Percentiles rank a stretch among this genome's conserved stretches.
These are phyloP conservation scores for Dichetophora obliterata DNA, from an alignment of 2,888 invertebrate species.

Conservation along the genomic window DNA sequence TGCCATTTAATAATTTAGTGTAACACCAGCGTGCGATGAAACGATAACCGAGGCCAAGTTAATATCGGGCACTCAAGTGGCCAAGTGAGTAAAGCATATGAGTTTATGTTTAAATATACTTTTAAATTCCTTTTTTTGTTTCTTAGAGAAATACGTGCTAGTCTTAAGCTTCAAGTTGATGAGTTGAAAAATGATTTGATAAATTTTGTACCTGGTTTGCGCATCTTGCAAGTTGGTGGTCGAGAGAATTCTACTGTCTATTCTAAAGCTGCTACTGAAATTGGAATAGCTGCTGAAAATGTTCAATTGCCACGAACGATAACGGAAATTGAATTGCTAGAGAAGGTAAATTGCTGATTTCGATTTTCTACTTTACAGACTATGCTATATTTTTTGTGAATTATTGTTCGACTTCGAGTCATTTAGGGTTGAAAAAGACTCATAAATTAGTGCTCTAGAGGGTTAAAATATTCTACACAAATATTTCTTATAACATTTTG, in stretches of 20 bases:
- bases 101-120: slow-evolving; percentile 50
- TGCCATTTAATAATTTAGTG: slow-evolving; percentile 43
- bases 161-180: slow-evolving; percentile 77
- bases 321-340: slow-evolving; percentile 78
- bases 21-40: slow-evolving; percentile 30
- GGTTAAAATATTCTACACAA: too few species aligned
- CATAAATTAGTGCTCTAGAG: too few species aligned
- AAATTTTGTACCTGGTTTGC: slow-evolving; percentile 81
- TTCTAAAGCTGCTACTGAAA: slow-evolving; percentile 89
- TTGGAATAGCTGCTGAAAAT: slow-evolving; percentile 88
- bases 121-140: slow-evolving; percentile 71
- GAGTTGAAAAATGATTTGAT: slow-evolving; percentile 73
- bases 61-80: slow-evolving; percentile 78
- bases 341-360: slow-evolving; percentile 60
- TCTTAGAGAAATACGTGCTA: slow-evolving; percentile 79
- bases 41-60: slow-evolving; percentile 68
- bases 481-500: too few species aligned
- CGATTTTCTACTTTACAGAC: too few species aligned
- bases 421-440: too few species aligned
- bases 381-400: too few species aligned
- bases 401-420: too few species aligned
- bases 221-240: slow-evolving; percentile 96
- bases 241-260: slow-evolving; percentile 98
- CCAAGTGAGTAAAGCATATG: slow-evolving; percentile 73
- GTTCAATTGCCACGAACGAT: slow-evolving; percentile 83